Conservation (phyloP, 2,888 invertebrate species). For the Caenorhabditis sp. region DNA sequence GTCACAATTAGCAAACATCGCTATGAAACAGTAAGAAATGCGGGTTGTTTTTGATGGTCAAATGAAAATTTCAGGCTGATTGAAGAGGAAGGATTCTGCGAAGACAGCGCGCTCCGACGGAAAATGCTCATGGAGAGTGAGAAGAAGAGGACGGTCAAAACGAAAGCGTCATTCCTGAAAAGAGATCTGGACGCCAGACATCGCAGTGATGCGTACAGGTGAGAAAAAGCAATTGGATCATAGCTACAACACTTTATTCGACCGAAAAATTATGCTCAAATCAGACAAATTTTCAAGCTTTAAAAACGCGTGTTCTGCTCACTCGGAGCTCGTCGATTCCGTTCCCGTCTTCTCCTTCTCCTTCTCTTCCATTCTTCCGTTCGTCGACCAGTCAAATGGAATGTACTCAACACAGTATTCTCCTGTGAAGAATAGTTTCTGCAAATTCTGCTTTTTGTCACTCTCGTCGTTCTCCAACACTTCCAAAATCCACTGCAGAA, state of each 20-base stretch:
- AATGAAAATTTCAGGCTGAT: constrained; percentile 85
- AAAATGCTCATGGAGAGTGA: constrained; percentile 84
- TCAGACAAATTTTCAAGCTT: no score
- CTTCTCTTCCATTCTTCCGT: constrained; percentile 63
- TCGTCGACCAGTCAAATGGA: constrained; percentile 69
- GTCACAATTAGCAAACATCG: constrained; percentile 95
- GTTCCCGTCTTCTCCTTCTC: constrained; percentile 3
- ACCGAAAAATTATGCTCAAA: not conserved
- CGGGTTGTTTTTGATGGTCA: constrained; percentile 30
- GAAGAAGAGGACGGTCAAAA: constrained; percentile 80
- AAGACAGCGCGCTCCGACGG: constrained; percentile 88
- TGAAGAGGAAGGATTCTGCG: constrained; percentile 92
- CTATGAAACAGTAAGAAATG: constrained; percentile 92
- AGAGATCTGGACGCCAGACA: constrained; percentile 94
- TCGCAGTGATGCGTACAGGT: constrained; percentile 90
- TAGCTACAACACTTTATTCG: constrained; percentile 1
- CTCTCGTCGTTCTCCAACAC: constrained; percentile 55
- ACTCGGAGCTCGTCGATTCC: not conserved
- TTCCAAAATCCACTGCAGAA: constrained; percentile 67
- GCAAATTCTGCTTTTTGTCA: constrained; percentile 62
- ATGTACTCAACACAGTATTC: constrained; percentile 72
- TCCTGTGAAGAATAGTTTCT: constrained; percentile 66
- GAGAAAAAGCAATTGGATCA: constrained; percentile 29
- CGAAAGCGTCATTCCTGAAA: constrained; percentile 92
- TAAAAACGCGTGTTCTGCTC: no score